phyloP scores from a whole-genome alignment of 2,113 vertebrate genomes.

The Sinocyclocheilus anophthalmus region DNA sequence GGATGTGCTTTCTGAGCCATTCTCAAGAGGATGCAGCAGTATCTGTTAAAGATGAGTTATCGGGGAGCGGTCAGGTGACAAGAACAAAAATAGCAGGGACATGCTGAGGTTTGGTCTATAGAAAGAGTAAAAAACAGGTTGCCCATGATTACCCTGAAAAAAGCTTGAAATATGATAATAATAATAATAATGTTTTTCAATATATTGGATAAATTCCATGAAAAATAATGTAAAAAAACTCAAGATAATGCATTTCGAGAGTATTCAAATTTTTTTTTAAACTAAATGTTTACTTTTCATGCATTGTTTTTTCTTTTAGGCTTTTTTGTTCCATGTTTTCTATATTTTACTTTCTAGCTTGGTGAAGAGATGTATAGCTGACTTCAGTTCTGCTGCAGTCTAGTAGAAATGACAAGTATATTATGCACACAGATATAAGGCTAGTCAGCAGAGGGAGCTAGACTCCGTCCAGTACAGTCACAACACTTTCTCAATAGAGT shows the following conservation, averaged over 20 bases:
- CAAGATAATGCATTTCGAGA: neutral
- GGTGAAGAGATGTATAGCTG: neutral
- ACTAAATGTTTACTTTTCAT: neutral
- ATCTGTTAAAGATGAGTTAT: slow-evolving; percentile 48
- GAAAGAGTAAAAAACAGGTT: neutral
- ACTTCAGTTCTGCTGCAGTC: slow-evolving; percentile 18
- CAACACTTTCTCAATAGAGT: neutral
- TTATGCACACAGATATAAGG: neutral
- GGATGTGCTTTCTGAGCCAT: slow-evolving; percentile 12
- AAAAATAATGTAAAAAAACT: neutral
- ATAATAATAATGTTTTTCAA: neutral
- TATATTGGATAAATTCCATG: neutral
- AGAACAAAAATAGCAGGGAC: neutral
- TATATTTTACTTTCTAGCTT: neutral
- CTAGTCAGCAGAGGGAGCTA: slow-evolving; percentile 73
- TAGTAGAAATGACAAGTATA: slow-evolving; percentile 9
- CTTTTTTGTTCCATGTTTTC: neutral
- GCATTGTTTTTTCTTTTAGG: neutral
- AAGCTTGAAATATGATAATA: neutral
- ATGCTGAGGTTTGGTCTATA: neutral
- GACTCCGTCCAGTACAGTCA: slow-evolving; percentile 59
- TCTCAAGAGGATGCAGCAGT: slow-evolving; percentile 47
- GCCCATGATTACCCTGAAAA: neutral
- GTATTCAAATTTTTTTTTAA: neutral
- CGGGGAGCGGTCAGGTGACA: neutral